Conservation (phyloP, 2,888 invertebrate genomes). For the Acanthosoma haemorrhoidale region DNA sequence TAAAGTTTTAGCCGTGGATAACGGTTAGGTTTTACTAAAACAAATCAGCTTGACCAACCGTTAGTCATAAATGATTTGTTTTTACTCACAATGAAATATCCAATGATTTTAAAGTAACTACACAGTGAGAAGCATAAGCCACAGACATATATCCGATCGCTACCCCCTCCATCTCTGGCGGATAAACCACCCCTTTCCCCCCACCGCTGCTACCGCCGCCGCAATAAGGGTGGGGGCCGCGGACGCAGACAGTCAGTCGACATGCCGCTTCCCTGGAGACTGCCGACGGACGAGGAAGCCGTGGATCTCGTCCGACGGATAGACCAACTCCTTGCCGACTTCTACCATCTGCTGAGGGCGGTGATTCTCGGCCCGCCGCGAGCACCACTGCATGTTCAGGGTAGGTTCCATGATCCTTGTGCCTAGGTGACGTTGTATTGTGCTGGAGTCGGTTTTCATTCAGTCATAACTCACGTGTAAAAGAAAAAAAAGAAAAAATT, state of each 20-base stretch:
- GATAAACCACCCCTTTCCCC: neutral
- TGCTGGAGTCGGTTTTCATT: too few relatives aligned
- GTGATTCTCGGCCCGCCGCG: constrained; percentile 31
- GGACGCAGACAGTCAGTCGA: constrained; percentile 7
- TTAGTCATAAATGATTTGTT: too few relatives aligned
- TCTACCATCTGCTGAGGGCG: constrained; percentile 36
- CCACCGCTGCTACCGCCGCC: neutral
- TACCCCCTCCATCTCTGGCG: constrained; percentile 1
- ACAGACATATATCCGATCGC: too few relatives aligned
- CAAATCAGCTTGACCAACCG: too few relatives aligned
- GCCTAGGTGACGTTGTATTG: too few relatives aligned
- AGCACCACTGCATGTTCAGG: constrained; percentile 25
- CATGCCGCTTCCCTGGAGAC: constrained; percentile 37
- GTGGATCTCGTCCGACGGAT: constrained; percentile 35
- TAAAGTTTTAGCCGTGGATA: too few relatives aligned
- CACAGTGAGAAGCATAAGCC: too few relatives aligned
- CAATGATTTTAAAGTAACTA: too few relatives aligned
- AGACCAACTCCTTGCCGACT: constrained; percentile 36
- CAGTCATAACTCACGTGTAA: neutral
- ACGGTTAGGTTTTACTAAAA: too few relatives aligned
- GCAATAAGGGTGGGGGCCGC: neutral
- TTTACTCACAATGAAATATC: too few relatives aligned
- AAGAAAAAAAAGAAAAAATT: neutral
- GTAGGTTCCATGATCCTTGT: neutral
- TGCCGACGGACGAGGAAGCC: constrained; percentile 35